Percentiles rank a stretch among this genome's conserved stretches.
Evolutionary conservation across 2,797 vertebrate species (phyloP).

Genomic region (Odontamblyopus rebecca): DNA sequence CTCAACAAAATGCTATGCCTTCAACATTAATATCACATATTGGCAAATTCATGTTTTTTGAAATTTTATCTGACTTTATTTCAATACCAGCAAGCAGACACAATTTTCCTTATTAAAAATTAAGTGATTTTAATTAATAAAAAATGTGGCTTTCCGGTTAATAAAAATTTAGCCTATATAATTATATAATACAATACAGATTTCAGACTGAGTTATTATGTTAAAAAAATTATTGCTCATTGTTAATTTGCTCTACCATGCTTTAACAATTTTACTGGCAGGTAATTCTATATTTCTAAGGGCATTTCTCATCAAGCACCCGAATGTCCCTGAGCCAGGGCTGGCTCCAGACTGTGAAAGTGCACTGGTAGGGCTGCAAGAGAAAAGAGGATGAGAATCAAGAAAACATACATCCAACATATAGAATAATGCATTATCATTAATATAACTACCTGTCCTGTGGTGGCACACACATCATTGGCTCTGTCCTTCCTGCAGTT

Average conservation of each 20-base stretch:
- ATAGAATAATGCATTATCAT: not conserved
- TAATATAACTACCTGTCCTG: constrained; percentile 33
- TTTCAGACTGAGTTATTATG: not conserved
- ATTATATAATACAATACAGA: not conserved
- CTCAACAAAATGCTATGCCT: too few species aligned
- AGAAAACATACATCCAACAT: not conserved
- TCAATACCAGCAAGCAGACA: not conserved
- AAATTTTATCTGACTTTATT: not conserved
- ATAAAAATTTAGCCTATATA: not conserved
- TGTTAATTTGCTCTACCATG: not conserved
- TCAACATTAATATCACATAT: not conserved
- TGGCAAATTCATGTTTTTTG: not conserved
- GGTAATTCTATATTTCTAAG: not conserved
- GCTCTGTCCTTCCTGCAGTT: constrained; percentile 53
- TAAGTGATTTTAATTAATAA: not conserved
- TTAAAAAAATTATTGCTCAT: not conserved
- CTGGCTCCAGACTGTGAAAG: constrained; percentile 59
- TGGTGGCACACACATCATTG: constrained; percentile 30
- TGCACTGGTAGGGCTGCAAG: constrained; percentile 55
- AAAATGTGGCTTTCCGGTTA: not conserved
- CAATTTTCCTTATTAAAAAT: not conserved
- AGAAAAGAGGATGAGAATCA: constrained; percentile 3
- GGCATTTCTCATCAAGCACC: constrained; percentile 5
- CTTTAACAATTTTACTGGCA: constrained; percentile 4
- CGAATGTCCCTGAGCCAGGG: constrained; percentile 24